Conservation (phyloP, 2,113 vertebrate species). For the Albula glossodonta region DNA sequence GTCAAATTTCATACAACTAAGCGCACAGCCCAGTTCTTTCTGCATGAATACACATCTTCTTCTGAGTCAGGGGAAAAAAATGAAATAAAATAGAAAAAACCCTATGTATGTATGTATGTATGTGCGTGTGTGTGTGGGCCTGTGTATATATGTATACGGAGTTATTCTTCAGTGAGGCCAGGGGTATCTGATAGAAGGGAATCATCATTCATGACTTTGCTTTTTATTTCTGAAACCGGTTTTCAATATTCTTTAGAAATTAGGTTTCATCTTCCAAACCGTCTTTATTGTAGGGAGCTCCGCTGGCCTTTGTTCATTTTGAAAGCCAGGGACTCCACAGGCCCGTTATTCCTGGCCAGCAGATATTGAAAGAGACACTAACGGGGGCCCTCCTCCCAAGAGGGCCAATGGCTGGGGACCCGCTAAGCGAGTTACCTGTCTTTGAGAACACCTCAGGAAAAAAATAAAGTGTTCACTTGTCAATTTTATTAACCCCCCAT, state of each 20-base stretch:
- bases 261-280: slow-evolving; percentile 34
- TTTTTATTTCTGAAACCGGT: slow-evolving; percentile 32
- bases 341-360: slow-evolving; percentile 60
- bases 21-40: slow-evolving; percentile 40
- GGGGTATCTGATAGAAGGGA: slow-evolving; percentile 11
- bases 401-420: slow-evolving; percentile 34
- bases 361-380: slow-evolving; percentile 68
- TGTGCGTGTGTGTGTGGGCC: neutral
- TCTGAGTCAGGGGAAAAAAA: slow-evolving; percentile 62
- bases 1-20: neutral
- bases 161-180: neutral
- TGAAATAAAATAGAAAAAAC: slow-evolving; percentile 20
- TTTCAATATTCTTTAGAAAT: slow-evolving; percentile 29
- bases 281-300: slow-evolving; percentile 65
- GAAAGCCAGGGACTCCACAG: slow-evolving; percentile 47
- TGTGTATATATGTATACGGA: neutral
- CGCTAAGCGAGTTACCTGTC: slow-evolving; percentile 72
- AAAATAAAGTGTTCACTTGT: slow-evolving; percentile 72
- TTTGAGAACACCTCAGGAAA: slow-evolving; percentile 63
- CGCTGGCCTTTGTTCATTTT: slow-evolving; percentile 60
- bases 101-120: no score
- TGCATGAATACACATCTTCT: slow-evolving; percentile 59
- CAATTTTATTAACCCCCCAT: slow-evolving; percentile 65
- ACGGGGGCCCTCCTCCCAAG: slow-evolving; percentile 46
- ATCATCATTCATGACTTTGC: slow-evolving; percentile 31